These are phyloP conservation scores for Odocoileus virginianus DNA, from an alignment of 2,113 vertebrate species.

Conservation along the genomic window DNA sequence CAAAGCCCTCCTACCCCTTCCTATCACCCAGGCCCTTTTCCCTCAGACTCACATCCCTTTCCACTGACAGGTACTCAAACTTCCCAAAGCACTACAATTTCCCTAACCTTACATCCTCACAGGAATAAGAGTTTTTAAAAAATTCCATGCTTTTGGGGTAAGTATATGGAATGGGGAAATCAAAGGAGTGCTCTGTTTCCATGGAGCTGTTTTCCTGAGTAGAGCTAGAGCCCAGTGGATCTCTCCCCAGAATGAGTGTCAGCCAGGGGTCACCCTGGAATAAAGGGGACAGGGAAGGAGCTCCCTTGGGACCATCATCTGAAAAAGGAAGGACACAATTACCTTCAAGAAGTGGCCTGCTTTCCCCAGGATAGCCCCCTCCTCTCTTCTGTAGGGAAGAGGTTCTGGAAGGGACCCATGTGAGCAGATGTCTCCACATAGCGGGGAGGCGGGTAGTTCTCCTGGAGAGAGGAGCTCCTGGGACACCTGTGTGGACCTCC, in stretches of 20 bases:
- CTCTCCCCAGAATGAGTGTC: slow-evolving; percentile 41
- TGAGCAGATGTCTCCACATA: not conserved
- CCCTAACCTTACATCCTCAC: not conserved
- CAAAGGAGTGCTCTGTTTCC: not conserved
- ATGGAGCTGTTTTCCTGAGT: slow-evolving; percentile 40
- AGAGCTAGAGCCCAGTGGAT: not conserved
- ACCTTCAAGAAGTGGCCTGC: not conserved
- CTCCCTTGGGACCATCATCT: not conserved
- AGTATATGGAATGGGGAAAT: not conserved
- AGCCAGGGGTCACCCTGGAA: slow-evolving; percentile 56
- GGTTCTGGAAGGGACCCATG: not conserved
- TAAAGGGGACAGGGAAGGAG: slow-evolving; percentile 26
- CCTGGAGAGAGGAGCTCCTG: not conserved
- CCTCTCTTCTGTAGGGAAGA: not conserved
- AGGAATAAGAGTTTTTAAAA: not conserved
- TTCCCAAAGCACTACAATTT: not conserved
- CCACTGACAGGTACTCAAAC: not conserved
- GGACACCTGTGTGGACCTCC: not conserved
- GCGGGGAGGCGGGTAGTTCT: not conserved
- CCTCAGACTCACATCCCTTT: not conserved
- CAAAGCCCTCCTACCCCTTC: not conserved
- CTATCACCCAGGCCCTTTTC: not conserved
- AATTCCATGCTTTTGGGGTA: not conserved
- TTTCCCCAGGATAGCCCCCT: not conserved
- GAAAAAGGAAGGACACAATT: not conserved